Percentiles rank a stretch among this genome's conserved stretches.
These are phyloP conservation scores for Pampusana beccarii DNA, from an alignment of 2,113 vertebrate species.

Conservation along the genomic window DNA sequence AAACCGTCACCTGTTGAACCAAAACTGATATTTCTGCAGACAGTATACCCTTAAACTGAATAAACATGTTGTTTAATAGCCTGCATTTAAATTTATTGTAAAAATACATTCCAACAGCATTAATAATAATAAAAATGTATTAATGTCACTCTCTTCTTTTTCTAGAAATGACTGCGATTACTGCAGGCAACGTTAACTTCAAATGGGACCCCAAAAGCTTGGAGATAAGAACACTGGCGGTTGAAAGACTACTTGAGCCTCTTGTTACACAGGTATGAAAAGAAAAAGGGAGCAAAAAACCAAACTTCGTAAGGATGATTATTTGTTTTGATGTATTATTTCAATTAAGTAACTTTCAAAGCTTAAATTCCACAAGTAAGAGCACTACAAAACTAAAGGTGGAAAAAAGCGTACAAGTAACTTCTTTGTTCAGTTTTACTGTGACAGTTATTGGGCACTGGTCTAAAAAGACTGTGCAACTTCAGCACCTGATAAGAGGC, in stretches of 20 bases:
- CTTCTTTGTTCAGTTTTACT: background rate
- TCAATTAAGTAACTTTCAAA: background rate
- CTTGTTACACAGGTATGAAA: constrained; percentile 92
- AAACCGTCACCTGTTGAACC: background rate
- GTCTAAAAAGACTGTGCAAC: background rate
- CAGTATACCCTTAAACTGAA: background rate
- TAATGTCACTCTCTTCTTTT: background rate
- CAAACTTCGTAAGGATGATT: background rate
- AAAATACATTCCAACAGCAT: background rate
- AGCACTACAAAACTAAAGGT: background rate
- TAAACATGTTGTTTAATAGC: background rate
- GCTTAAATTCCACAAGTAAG: background rate
- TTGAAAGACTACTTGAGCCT: constrained; percentile 94
- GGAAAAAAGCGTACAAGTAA: background rate
- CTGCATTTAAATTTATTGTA: background rate
- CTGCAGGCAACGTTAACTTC: constrained; percentile 93
- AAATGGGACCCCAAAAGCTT: constrained; percentile 99
- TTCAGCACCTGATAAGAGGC: background rate
- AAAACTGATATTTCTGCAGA: background rate
- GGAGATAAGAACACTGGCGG: constrained; percentile 96
- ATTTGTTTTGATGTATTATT: background rate
- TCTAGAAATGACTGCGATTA: constrained; percentile 89
- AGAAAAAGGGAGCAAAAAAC: background rate
- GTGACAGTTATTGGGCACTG: background rate
- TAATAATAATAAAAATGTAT: background rate